Base-by-base conservation (phyloP, 2,888 invertebrate species). In the Pogonocherus hispidulus region DNA sequence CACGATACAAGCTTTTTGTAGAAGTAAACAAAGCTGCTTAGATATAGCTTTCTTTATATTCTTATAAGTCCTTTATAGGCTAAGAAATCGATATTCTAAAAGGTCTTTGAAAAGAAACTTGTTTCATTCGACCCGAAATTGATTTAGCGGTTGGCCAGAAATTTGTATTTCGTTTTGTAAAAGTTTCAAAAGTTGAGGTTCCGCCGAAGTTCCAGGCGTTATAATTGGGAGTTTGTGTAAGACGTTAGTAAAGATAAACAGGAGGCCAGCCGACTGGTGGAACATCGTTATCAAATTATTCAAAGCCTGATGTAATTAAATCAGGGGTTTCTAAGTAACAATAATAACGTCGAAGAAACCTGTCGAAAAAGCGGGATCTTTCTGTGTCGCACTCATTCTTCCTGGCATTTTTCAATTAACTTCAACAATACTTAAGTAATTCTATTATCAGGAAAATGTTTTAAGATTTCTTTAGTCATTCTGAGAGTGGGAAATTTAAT, bases 231-330 rank as follows among this genome's bases (percentile, higher is more conserved):
- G 64, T 64, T 64, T 64, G 55, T 47, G 8, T 51, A 55, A 64
- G 55, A 64, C 56, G 44, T 64, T 55, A 64, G 64, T 47, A 35
- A 64, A 64, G 64, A 56, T 56, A 64, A 54, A 64, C 64, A 64
- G 32, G 46, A 54, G 47, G 71, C 72, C 73, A 72, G 77, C 79
- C 76, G 78, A 80, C 79, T 77, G 79, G 76, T 78, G 79, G 77
- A 74, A 74, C 74, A 75, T 76, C 79, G 76, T 81, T 80, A 81
- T 81, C 80, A 76, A 81, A 80, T 81, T 80, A 81, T 80, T 79
- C 79, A 74, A 72, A 74, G 76, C 76, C 79, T 79, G 80, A 81
- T 79, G 78, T 77, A 80, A 81, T 81, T 79, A 80, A 79, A 78
- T 80, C 77, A 75, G 71, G 72, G 78, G 76, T 75, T 76, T 67